Evolutionary conservation across 2,888 invertebrate species (phyloP).

Genomic region (Hydrotaea cyrtoneurina): DNA sequence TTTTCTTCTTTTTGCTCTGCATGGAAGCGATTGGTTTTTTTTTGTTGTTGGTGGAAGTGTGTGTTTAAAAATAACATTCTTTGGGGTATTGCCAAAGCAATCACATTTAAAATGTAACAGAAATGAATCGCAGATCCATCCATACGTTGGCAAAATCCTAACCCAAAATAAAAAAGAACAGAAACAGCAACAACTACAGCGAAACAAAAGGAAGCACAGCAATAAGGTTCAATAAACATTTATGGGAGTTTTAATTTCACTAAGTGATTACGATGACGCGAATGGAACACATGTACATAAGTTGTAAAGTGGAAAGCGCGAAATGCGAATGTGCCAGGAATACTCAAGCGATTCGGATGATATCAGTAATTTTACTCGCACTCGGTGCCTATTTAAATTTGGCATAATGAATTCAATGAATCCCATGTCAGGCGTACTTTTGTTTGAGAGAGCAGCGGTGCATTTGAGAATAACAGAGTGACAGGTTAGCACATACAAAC

Average conservation of each 20-base stretch:
- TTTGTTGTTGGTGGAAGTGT: not conserved
- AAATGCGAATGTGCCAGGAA: not conserved
- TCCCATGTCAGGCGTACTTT: not conserved
- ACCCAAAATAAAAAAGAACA: not conserved
- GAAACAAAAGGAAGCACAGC: conserved; percentile 33
- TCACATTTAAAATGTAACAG: conserved; percentile 68
- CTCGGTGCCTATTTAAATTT: not conserved
- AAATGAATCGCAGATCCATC: conserved; percentile 54
- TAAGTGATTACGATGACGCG: conserved; percentile 59
- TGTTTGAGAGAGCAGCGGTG: not conserved
- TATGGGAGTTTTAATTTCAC: conserved; percentile 61
- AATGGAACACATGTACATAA: no score
- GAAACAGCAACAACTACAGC: not conserved
- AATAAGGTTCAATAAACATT: conserved; percentile 57
- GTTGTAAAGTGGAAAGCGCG: no score
- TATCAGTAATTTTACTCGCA: not conserved
- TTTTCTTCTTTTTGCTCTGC: not conserved
- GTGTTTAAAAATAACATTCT: conserved; percentile 50
- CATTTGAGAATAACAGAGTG: no score
- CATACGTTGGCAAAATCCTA: conserved; percentile 8
- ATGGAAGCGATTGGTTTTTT: not conserved
- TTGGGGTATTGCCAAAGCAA: conserved; percentile 70
- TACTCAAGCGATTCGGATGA: conserved; percentile 11
- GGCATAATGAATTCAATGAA: not conserved
- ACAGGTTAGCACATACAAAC: no score